Evolutionary conservation across 2,797 vertebrate genomes (phyloP), one percentile per base, ranked within the genome.

Genomic region (Streptopelia turtur): DNA sequence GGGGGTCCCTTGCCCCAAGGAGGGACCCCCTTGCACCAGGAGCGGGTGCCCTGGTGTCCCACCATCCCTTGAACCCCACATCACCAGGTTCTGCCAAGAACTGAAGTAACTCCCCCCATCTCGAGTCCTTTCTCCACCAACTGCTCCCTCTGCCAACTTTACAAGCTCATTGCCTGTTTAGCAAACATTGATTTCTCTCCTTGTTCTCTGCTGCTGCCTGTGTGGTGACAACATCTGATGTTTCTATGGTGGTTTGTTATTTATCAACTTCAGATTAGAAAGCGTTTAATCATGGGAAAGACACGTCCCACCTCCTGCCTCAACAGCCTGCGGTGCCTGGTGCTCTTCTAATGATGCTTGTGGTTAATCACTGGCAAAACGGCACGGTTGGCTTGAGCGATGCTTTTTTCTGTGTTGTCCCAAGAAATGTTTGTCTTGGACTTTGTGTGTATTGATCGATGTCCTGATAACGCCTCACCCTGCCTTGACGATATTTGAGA

Each of bases 221-320:
- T 37, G 65, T 7, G 60, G 43, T 94, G 95, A 86, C 94, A 86
- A 10, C 90, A 20, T 30, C 78, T 55, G 92, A 85, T 84, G 90
- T 91, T 87, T 87, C 93, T 39, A 10, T 35, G 90, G 78, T 8
- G 3, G 66, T 83, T 94, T 85, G 93, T 91, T 90, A 87, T 71
- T 94, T 76, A 66, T 93, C 93, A 95, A 65, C 81, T 74, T 66
- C 87, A 61, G 95, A 82, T 95, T 61, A 91, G 78, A 95, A 93
- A 93, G 78, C 30, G 5, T 90, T 93, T 80, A 37, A 93, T 21
- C 92, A 93, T 3, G 70, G 71, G 74, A 39, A 52, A 28, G 94
- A 55, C 81, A 10, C 5, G 15, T 55, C 91, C 87, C 27, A 2
- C 61, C 89, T 79, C 22, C 63, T 24, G 56, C 66, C 72, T 45